Evolutionary conservation across 2,113 vertebrate species (phyloP).

Genomic region (Lutjanus erythropterus): DNA sequence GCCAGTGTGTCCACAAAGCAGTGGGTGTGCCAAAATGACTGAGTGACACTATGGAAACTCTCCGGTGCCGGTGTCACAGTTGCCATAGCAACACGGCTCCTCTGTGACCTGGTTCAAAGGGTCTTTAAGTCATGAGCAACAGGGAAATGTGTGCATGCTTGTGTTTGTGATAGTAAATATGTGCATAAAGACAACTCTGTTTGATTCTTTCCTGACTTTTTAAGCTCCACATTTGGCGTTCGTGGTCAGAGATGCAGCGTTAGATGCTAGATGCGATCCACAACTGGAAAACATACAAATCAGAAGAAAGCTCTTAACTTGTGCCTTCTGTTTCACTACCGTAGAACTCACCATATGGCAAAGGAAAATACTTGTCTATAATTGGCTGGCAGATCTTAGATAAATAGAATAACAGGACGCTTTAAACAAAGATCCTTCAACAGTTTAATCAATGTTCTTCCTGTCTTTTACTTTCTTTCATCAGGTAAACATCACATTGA

Average conservation of each 20-base stretch:
- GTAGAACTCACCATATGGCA: too few relatives aligned
- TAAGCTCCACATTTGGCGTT: too few relatives aligned
- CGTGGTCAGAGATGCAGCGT: too few relatives aligned
- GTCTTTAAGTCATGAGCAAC: background rate
- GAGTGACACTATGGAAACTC: background rate
- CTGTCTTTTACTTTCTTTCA: background rate
- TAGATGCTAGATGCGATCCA: background rate
- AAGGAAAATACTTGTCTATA: too few relatives aligned
- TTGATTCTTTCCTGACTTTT: too few relatives aligned
- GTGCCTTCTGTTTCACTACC: too few relatives aligned
- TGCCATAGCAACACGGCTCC: constrained; percentile 10
- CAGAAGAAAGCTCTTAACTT: too few relatives aligned
- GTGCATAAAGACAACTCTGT: too few relatives aligned
- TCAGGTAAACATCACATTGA: background rate
- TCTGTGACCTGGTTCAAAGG: constrained; percentile 1
- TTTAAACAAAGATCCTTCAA: background rate
- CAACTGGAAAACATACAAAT: background rate
- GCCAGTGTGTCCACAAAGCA: background rate
- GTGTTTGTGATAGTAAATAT: background rate
- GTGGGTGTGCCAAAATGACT: background rate
- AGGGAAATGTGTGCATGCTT: background rate
- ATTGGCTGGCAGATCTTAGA: background rate
- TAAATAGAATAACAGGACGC: background rate
- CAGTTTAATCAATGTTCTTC: background rate
- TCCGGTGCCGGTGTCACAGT: background rate